Evolutionary conservation across 2,888 invertebrate species (phyloP).

Genomic region (Eretmocerus hayati): DNA sequence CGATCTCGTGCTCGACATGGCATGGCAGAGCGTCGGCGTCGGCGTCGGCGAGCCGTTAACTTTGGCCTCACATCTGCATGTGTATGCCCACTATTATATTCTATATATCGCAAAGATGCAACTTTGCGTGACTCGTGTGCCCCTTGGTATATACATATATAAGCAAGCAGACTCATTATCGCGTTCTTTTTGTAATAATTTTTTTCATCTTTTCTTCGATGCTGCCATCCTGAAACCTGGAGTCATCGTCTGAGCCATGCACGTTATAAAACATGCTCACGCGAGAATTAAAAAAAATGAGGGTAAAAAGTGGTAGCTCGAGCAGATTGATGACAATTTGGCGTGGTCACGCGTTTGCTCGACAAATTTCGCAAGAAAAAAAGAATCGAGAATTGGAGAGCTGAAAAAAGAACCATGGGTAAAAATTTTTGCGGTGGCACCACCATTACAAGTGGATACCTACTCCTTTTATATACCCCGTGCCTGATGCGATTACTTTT

Average conservation of each 20-base stretch:
- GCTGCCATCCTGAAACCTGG: neutral
- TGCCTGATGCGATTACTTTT: too few relatives aligned
- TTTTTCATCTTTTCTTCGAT: neutral
- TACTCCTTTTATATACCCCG: too few relatives aligned
- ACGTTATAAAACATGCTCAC: too few relatives aligned
- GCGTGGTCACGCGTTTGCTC: too few relatives aligned
- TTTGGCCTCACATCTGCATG: constrained; percentile 8
- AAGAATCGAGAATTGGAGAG: too few relatives aligned
- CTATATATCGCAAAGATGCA: constrained; percentile 6
- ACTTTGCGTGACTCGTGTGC: constrained; percentile 15
- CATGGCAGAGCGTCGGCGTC: neutral
- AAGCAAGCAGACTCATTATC: neutral
- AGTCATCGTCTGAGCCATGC: neutral
- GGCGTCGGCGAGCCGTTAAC: constrained; percentile 13
- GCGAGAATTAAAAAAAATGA: neutral
- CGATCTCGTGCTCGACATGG: constrained; percentile 10
- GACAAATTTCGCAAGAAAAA: too few relatives aligned
- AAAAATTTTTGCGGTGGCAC: too few relatives aligned
- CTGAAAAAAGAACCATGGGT: too few relatives aligned
- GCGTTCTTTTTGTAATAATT: neutral
- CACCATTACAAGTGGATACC: too few relatives aligned
- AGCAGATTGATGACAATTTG: neutral
- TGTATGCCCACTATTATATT: neutral
- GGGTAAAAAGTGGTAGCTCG: too few relatives aligned
- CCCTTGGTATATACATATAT: too few relatives aligned